phyloP scores from a whole-genome alignment of 2,797 vertebrate species.

The Darevskia mixta region DNA sequence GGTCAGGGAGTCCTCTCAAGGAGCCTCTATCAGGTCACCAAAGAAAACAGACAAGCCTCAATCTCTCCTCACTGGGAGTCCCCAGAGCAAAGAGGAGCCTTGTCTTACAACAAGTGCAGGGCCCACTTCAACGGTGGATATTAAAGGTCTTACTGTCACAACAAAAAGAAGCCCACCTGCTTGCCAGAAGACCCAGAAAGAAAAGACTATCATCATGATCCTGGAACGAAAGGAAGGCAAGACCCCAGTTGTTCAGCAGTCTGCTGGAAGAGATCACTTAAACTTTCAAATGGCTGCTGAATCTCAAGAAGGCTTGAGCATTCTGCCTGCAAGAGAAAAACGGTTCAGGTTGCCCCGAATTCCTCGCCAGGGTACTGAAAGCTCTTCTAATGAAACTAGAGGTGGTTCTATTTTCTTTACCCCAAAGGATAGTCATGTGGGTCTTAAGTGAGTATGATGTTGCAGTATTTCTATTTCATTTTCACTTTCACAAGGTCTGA shows the following conservation, averaged over 20 bases:
- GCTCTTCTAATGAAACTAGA: conserved; percentile 76
- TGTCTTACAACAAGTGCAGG: neutral
- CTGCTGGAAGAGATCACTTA: conserved; percentile 75
- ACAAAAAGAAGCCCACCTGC: conserved; percentile 71
- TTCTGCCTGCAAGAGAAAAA: conserved; percentile 70
- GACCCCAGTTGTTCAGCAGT: conserved; percentile 48
- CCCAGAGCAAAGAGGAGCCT: conserved; percentile 70
- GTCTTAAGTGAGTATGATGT: conserved; percentile 85
- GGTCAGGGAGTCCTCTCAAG: conserved; percentile 61
- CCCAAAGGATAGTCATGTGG: conserved; percentile 85
- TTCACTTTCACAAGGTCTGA: neutral
- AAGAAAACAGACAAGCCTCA: conserved; percentile 79
- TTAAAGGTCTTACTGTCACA: conserved; percentile 73
- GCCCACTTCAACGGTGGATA: conserved; percentile 47
- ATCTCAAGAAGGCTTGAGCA: conserved; percentile 75
- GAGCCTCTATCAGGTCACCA: conserved; percentile 51
- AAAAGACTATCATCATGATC: conserved; percentile 78
- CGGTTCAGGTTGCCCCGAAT: conserved; percentile 72
- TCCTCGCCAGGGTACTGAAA: conserved; percentile 72
- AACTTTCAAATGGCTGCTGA: conserved; percentile 83
- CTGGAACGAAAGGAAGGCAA: conserved; percentile 72
- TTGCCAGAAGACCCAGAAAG: conserved; percentile 64
- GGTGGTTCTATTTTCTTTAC: conserved; percentile 87
- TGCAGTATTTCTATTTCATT: conserved; percentile 18
- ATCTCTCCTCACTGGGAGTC: conserved; percentile 75